A percentile compares a stretch with the other conserved stretches of the same genome.
phyloP scores from a whole-genome alignment of 2,113 vertebrate genomes.

The Hippocampus abdominalis region DNA sequence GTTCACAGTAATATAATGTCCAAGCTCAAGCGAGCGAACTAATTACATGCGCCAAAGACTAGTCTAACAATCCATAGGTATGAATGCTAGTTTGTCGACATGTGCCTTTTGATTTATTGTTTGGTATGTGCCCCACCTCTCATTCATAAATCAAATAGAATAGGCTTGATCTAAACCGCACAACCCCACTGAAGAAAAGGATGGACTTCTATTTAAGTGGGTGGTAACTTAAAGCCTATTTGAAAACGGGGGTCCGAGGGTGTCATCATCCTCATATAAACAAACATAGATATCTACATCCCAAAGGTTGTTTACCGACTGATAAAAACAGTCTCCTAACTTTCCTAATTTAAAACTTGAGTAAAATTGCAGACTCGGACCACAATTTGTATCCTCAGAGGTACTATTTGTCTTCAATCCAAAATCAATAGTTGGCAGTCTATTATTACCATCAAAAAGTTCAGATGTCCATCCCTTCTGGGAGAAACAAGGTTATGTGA shows the following conservation, averaged over 20 bases:
- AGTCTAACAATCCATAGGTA: background rate
- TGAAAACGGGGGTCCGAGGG: background rate
- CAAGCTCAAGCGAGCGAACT: too few relatives aligned
- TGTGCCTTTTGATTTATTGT: background rate
- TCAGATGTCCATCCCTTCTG: background rate
- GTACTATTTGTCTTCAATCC: background rate
- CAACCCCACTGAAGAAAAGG: background rate
- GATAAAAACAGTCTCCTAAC: background rate
- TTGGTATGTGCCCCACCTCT: too few relatives aligned
- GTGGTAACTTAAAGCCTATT: background rate
- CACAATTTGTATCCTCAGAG: background rate
- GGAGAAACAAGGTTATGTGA: background rate
- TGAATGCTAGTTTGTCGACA: background rate
- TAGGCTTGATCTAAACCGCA: background rate
- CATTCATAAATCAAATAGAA: too few relatives aligned
- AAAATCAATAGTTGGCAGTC: background rate
- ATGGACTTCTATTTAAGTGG: background rate
- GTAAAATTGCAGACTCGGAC: background rate
- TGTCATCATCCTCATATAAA: background rate
- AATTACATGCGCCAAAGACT: too few relatives aligned
- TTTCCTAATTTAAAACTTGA: background rate
- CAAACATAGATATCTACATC: background rate
- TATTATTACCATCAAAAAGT: conserved; percentile 7
- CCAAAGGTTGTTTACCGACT: background rate
- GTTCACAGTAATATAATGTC: too few relatives aligned